A percentile compares a stretch with the other conserved stretches of the same genome.
phyloP scores from a whole-genome alignment of 2,113 vertebrate species.

The Atlantisia rogersi region DNA sequence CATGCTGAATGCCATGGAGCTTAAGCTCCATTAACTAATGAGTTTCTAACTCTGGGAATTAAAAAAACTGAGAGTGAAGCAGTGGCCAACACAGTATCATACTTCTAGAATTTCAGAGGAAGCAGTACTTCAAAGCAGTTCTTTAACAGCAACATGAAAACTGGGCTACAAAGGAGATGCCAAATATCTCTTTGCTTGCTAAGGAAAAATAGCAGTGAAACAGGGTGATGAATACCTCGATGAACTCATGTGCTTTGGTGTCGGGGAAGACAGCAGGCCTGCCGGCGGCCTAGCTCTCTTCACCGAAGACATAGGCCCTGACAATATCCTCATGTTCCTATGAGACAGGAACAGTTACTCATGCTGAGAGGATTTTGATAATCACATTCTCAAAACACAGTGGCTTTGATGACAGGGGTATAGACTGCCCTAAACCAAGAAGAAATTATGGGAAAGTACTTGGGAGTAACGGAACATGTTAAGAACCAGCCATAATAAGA shows the following conservation, averaged over 20 bases:
- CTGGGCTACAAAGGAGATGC: not conserved
- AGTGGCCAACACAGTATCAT: not conserved
- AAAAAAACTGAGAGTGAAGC: not conserved
- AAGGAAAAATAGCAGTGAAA: not conserved
- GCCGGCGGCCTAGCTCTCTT: too few relatives aligned
- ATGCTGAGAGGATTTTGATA: too few relatives aligned
- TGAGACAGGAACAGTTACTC: too few relatives aligned
- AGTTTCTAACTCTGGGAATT: slow-evolving; percentile 5
- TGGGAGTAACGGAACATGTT: too few relatives aligned
- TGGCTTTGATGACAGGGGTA: too few relatives aligned
- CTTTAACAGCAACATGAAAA: not conserved
- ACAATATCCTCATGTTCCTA: too few relatives aligned
- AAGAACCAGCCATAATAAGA: too few relatives aligned
- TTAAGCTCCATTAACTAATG: slow-evolving; percentile 37
- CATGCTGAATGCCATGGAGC: slow-evolving; percentile 1
- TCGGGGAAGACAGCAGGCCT: too few relatives aligned
- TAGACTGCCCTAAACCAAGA: too few relatives aligned
- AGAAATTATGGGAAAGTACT: too few relatives aligned
- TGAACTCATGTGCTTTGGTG: not conserved
- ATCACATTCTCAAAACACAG: too few relatives aligned
- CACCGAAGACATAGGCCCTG: too few relatives aligned
- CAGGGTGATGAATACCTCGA: not conserved
- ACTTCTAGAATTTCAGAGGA: not conserved
- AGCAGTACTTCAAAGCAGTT: not conserved
- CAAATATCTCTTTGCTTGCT: not conserved